Evolutionary conservation across 2,888 invertebrate species (phyloP), one percentile per base, ranked within the genome.

Genomic region (Melitaea athalia): DNA sequence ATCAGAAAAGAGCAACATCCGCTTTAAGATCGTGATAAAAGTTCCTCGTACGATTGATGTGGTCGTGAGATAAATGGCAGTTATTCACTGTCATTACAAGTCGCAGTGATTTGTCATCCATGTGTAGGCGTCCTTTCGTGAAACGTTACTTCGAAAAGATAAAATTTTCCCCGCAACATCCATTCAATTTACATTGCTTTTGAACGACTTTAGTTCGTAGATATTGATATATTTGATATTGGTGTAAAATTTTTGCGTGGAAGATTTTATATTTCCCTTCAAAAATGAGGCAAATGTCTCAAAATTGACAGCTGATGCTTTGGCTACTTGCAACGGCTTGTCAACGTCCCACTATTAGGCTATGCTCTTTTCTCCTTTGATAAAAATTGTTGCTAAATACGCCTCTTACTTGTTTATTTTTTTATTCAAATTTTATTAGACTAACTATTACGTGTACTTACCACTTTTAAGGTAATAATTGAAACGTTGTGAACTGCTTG

Each of bases 111-210:
- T 68, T 68, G 63, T 68, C 68, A 63, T 11, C 52, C 38, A 45
- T 38, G 68, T 68, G 15, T 64, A 60, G 38, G 42, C 68, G 63
- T 45, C 68, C 59, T 68, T 55, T 64, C n/a, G 43, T 68, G 50
- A 60, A 64, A 49, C 52, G 63, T 53, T 43, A 68, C 59, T 43
- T 59, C 68, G 38, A 72, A 77, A 79, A 78, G 79, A 83, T 84
- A 85, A 81, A 85, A 85, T 86, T 86, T 82, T 79, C 77, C 78
- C 75, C 79, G 85, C 85, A 84, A 86, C 86, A 86, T 86, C 85
- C 84, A 87, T 86, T 87, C 87, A 84, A 87, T 87, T 87, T 86
- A 81, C 82, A 80, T 81, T 82, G 81, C 84, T 81, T 78, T 81
- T 80, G 79, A 86, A 82, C 80, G 82, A 85, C 85, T 85, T 85